phyloP scores from a whole-genome alignment of 2,113 vertebrate genomes.

The Suncus etruscus region DNA sequence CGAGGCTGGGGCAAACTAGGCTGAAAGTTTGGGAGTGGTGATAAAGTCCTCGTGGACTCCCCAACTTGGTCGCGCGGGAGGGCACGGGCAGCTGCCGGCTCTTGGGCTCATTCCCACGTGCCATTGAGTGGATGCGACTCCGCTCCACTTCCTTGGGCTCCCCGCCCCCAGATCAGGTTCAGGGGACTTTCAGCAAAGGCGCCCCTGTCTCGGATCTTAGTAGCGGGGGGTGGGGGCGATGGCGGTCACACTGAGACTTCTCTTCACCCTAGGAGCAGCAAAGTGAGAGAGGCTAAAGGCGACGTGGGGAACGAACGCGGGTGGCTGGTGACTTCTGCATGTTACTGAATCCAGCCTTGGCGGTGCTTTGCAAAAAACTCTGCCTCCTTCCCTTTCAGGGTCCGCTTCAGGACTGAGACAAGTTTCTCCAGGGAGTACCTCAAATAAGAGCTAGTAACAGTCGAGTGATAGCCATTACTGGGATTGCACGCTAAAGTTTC shows the following conservation, averaged over 20 bases:
- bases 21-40: slow-evolving; percentile 39
- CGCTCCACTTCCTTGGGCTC: background rate
- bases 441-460: background rate
- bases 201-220: background rate
- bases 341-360: background rate
- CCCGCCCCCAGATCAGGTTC: background rate
- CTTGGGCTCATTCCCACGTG: background rate
- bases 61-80: slow-evolving; percentile 15
- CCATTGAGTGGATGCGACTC: background rate
- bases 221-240: background rate
- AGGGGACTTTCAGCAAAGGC: slow-evolving; percentile 26
- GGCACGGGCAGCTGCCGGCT: background rate
- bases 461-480: background rate
- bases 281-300: slow-evolving; percentile 51
- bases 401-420: background rate
- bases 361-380: background rate
- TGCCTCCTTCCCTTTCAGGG: background rate
- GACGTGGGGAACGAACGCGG: slow-evolving; percentile 25
- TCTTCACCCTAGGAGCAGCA: slow-evolving; percentile 36
- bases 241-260: slow-evolving; percentile 4
- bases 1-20: background rate
- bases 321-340: background rate
- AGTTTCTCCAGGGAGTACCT: slow-evolving; percentile 1
- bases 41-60: slow-evolving; percentile 32
- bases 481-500: slow-evolving; percentile 21